Base-by-base conservation (phyloP, 2,888 invertebrate genomes). In the Cerceris ruficornis region DNA sequence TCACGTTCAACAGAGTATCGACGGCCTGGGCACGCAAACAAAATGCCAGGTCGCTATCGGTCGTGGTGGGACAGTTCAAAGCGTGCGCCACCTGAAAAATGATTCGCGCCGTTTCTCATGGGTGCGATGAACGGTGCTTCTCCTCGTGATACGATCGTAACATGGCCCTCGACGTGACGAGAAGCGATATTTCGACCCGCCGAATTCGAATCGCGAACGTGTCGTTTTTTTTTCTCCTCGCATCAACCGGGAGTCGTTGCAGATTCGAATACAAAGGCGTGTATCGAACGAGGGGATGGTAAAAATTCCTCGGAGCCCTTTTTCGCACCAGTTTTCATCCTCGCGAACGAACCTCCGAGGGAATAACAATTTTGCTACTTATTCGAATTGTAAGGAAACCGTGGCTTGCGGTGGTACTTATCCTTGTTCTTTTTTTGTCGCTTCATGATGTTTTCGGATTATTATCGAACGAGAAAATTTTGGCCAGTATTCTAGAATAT, bases 41-140 rank as follows among this genome's bases (percentile, higher is more conserved):
- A 55, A 92, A 90, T 67, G 94, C 93, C 88, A 94, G 92, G 59
- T 92, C 92, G 70, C 92, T 92, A 88, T 94, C 95, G 59, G 94
- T 94, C 41, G 90, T 93, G 2, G 95, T 94, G 28, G 96, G 96
- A 91, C 98, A 98, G 90, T 96, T 96, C 50, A 98, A 93, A 52
- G 95, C 95, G 88, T 96, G 95, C 0, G 96, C 96, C 11, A 97
- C 93, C 90, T 93, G 88, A 77, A 78, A 84, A 81, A 77, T 81
- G 68, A 79, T 73, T 64, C 76, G 39, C 28, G 17, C 65, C 74
- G 67, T 84, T 79, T 66, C 54, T 80, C 74, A 66, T 46, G 11
- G 43, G 14, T 39, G 61, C 75, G 71, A 84, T 65, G 77, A 75
- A 77, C 75, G 66, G 69, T 60, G 49, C 57, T 59, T 13, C 55